Base-by-base conservation (phyloP, 2,797 vertebrate species). In the Gambusia yucatana region DNA sequence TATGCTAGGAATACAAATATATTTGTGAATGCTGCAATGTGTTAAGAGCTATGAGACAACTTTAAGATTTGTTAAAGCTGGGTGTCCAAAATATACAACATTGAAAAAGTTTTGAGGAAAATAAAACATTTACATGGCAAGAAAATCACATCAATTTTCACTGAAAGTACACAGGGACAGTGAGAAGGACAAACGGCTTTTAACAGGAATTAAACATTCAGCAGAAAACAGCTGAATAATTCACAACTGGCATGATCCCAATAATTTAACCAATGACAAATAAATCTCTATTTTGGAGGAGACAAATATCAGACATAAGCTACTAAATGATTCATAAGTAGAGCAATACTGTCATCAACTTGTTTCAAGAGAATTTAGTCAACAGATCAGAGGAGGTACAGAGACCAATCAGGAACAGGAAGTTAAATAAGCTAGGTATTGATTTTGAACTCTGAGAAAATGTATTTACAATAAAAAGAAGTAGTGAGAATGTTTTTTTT, bases 11-110 rank as follows among this genome's bases (percentile, higher is more conserved):
- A 73, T 55, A 67, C 30, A 69, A 79, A 57, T 47, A 50, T 61
- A 17, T 77, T 73, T 73, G 50, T 59, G 72, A 75, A 85, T 46
- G 36, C 77, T 57, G 61, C 73, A 75, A 65, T 3, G 67, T 65
- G 1, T 39, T 67, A 41, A 41, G 10, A 11, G 33, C 63, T 41
- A 0, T 67, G 22, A 67, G 33, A 39, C 3, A 6, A 39, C 33
- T 39, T 20, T 39, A 39, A 65, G 33, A 41, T 67, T 65, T 65
- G 33, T 11, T 39, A 17, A 39, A 8, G 9, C 20, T 6, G 11
- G 2, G 33, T 39, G 1, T 2, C 20, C 9, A 41, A 67, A 25
- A 20, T 67, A 8, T 11, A 5, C 17, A 25, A 25, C 9, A 41
- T 2, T 20, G 33, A 36, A 65, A 8, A n/a, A 57, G 55, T 57